Base-by-base conservation (phyloP, 2,888 invertebrate species). In the Limenitis arthemis region DNA sequence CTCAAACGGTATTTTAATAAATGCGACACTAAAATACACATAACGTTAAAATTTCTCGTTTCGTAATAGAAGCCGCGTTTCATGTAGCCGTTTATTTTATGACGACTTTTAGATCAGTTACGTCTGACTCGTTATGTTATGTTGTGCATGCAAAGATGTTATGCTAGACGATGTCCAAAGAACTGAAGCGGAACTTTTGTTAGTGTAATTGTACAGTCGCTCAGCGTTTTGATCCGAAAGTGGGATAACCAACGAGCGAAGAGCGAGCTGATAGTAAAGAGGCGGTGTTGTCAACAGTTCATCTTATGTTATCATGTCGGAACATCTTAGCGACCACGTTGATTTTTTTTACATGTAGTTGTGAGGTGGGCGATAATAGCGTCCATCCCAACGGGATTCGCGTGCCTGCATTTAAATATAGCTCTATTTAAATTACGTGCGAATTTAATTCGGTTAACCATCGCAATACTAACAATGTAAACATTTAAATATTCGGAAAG, bases 311-410 rank as follows among this genome's bases (percentile, higher is more conserved):
- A 84, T 85, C 82, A 70, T 61, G 51, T 64, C 67, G 76, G 74
- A 80, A 85, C 80, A 83, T 83, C 80, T 81, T 74, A 72, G 75
- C 75, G 65, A 69, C 59, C 69, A 71, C 76, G 76, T 79, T 76
- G 74, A 75, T 81, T 83, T 84, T 83, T 81, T 69, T 77, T 69
- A n/a, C 76, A 78, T 76, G 75, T 78, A 78, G 77, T 75, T 67
- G 66, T 77, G 77, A 73, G 71, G 79, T 82, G 81, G 84, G 82
- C 82, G 80, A 79, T 81, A 80, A 82, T 82, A 70, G 80, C 75
- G 81, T 79, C 81, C 79, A 76, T 71, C 74, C 74, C 80, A 84
- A 84, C 84, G 84, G 84, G 80, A 83, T 81, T 77, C 70, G 72
- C 75, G 77, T 75, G 63, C 73, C 77, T 79, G 75, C 84, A 81